Base-by-base conservation (phyloP, 1,140 invertebrate species). In the Drosophila virilis region DNA sequence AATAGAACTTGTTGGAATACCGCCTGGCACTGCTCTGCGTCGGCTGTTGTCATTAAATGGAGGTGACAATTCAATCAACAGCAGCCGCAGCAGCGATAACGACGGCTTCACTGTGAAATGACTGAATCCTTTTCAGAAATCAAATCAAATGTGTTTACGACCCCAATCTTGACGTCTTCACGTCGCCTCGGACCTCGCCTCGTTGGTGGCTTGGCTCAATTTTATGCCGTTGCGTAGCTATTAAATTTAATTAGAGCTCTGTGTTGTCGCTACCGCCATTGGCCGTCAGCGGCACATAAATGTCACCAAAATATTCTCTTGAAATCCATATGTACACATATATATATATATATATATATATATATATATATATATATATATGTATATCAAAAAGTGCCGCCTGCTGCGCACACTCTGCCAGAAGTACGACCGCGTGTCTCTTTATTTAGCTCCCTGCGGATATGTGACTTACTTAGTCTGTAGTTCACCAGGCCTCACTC, bases 241-340 rank as follows among this genome's bases (percentile, higher is more conserved):
- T 91, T 88, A 89, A 91, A 91, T 91, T 91, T 91, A 91, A 91
- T 91, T 91, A 91, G 88, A 89, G 75, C 84, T 85, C 80, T 80
- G 62, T 70, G 77, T 64, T 66, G 75, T 80, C 58, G 42, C 74
- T 79, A 73, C 75, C 69, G 77, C 55, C 77, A 64, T 65, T 66
- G 70, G 70, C 62, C 58, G 74, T 71, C 43, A 64, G 58, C 69
- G 65, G 64, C 66, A 80, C 83, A 86, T 86, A 77, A 88, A 88
- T 89, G 85, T 88, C 84, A 89, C 88, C 77, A 65, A 89, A 69
- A 88, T 84, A 73, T 83, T 78, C 60, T 68, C 59, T 50, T 70
- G 72, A 78, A 65, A 78, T 43, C 28, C 15, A 38, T 10, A 50
- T 35, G n/a, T 15, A 50, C 17, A 52, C 10, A 50, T 40, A 42